Percentiles rank a stretch among this genome's conserved stretches.
phyloP scores from a whole-genome alignment of 2,888 invertebrate genomes.

The Pollenia angustigena region DNA sequence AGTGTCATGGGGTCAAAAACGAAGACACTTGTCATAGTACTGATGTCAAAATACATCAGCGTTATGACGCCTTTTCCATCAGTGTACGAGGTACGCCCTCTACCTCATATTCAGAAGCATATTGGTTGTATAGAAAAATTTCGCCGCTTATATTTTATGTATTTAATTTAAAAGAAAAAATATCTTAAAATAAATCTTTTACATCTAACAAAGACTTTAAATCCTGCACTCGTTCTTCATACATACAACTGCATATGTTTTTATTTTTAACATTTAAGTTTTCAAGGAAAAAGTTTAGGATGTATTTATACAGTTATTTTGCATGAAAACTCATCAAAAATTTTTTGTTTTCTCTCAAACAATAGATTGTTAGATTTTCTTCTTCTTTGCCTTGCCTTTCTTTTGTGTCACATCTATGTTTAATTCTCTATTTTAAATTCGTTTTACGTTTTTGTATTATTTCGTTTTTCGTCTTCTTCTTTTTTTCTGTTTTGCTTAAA shows the following conservation, averaged over 20 bases:
- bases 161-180: too few species aligned
- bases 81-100: too few species aligned
- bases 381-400: not conserved
- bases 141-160: too few species aligned
- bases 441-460: slow-evolving; percentile 27
- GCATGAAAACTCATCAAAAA: slow-evolving; percentile 47
- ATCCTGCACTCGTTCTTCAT: not conserved
- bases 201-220: not conserved
- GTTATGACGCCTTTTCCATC: too few species aligned
- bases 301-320: slow-evolving; percentile 56
- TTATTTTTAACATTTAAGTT: not conserved
- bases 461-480: not conserved
- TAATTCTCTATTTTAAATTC: slow-evolving; percentile 67
- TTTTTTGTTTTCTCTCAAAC: slow-evolving; percentile 20
- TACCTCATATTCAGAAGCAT: too few species aligned
- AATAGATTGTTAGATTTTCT: slow-evolving; percentile 36
- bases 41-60: too few species aligned
- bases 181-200: too few species aligned
- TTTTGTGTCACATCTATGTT: slow-evolving; percentile 72
- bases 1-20: too few species aligned
- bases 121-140: too few species aligned
- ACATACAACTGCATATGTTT: not conserved
- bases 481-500: not conserved
- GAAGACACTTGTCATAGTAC: too few species aligned
- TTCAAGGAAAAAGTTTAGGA: slow-evolving; percentile 39